These are phyloP conservation scores for Asarcornis scutulata DNA, from an alignment of 2,113 vertebrate genomes.

Conservation along the genomic window DNA sequence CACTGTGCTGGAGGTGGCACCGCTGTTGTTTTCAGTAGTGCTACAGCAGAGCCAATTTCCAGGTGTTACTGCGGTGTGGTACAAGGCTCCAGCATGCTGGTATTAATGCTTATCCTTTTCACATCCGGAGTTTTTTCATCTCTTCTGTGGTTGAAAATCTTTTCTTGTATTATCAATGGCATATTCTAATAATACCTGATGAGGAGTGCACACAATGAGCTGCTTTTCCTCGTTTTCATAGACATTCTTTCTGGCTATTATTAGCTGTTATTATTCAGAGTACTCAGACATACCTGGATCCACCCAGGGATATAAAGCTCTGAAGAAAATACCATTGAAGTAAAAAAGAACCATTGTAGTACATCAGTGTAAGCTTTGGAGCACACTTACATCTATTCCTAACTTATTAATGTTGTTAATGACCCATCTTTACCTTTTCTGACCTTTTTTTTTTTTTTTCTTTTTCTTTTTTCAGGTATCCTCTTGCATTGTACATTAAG, in stretches of 20 bases:
- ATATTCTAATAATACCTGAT: slow-evolving; percentile 15
- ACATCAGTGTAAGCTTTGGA: background rate
- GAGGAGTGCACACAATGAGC: background rate
- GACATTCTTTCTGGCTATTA: background rate
- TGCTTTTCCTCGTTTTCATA: background rate
- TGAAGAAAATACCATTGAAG: background rate
- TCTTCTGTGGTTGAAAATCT: background rate
- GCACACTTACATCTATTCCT: background rate
- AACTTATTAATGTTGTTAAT: background rate
- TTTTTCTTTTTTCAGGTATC: background rate
- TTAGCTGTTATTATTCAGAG: slow-evolving; percentile 2
- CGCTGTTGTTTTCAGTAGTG: background rate
- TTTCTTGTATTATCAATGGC: background rate
- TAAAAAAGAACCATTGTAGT: background rate
- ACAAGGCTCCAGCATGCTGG: background rate
- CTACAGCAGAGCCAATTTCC: background rate
- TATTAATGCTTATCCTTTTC: background rate
- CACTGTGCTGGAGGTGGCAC: background rate
- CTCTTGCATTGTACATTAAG: background rate
- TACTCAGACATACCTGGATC: background rate
- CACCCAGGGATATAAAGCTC: background rate
- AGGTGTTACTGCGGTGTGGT: background rate
- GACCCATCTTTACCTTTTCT: background rate
- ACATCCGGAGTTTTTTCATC: background rate
- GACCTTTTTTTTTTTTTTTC: background rate